These are phyloP conservation scores for Oryzias javanicus DNA, from an alignment of 2,113 vertebrate species.

Conservation along the genomic window DNA sequence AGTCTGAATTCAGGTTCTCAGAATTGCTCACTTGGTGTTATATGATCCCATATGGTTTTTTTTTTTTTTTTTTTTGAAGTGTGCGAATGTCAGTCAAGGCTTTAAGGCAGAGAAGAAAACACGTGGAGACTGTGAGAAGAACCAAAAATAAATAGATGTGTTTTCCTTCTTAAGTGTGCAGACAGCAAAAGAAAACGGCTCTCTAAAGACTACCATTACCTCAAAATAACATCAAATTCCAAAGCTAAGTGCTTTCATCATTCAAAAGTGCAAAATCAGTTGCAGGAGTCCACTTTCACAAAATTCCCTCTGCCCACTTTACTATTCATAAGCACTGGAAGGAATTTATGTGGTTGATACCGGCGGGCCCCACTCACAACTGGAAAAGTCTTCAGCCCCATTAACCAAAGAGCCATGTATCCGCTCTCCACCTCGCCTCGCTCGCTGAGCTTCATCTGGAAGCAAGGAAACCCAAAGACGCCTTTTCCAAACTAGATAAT, in stretches of 20 bases:
- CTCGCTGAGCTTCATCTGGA: neutral
- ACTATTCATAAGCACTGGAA: slow-evolving; percentile 56
- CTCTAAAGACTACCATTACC: neutral
- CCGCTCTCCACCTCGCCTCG: slow-evolving; percentile 4
- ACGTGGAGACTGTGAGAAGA: slow-evolving; percentile 1
- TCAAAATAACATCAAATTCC: slow-evolving; percentile 11
- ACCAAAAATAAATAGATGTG: slow-evolving; percentile 1
- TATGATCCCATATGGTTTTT: neutral
- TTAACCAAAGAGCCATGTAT: slow-evolving; percentile 12
- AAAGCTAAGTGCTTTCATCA: slow-evolving; percentile 14
- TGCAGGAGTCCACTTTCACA: slow-evolving; percentile 16
- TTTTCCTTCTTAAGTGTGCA: neutral
- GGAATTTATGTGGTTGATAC: slow-evolving; percentile 63
- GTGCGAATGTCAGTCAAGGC: neutral
- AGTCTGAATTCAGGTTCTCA: neutral
- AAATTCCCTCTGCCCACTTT: slow-evolving; percentile 36
- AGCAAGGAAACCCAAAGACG: neutral
- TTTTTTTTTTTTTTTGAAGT: neutral
- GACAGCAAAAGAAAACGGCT: slow-evolving; percentile 5
- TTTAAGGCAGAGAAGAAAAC: neutral
- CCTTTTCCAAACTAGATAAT: slow-evolving; percentile 14
- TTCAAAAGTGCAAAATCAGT: slow-evolving; percentile 39
- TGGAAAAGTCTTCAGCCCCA: slow-evolving; percentile 67
- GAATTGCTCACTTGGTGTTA: neutral
- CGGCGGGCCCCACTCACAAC: slow-evolving; percentile 47